Evolutionary conservation across 2,113 vertebrate genomes (phyloP).

Genomic region (Zosterops lateralis): DNA sequence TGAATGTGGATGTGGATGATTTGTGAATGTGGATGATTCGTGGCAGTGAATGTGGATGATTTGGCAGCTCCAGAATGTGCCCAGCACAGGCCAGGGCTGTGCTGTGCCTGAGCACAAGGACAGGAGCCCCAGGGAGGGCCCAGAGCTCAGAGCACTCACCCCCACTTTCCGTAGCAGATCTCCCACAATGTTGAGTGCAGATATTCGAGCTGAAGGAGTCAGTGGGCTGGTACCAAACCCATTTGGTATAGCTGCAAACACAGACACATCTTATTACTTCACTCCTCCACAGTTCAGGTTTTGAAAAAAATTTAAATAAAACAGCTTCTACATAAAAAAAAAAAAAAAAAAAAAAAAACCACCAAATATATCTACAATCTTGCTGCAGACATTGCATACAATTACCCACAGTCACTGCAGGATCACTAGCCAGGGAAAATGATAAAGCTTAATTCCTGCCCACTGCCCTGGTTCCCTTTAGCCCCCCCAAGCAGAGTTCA

Average conservation of each 20-base stretch:
- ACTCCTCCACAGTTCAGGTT: neutral
- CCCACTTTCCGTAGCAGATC: constrained; percentile 97
- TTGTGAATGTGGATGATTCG: neutral
- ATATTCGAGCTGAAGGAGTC: constrained; percentile 95
- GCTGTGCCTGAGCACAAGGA: rapidly evolving
- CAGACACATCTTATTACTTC: neutral
- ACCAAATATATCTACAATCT: neutral
- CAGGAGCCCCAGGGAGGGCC: neutral
- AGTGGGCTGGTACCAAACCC: constrained; percentile 90
- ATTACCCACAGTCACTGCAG: neutral
- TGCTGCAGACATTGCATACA: neutral
- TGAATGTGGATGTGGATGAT: too few species aligned
- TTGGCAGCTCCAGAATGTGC: neutral
- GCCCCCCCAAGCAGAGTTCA: neutral
- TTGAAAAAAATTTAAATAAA: neutral
- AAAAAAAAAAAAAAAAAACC: neutral
- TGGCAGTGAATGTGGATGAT: neutral
- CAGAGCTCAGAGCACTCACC: constrained; percentile 74
- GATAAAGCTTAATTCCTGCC: neutral
- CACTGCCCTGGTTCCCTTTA: neutral
- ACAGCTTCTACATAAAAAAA: neutral
- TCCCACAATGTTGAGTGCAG: constrained; percentile 97
- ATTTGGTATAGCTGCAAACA: constrained; percentile 85
- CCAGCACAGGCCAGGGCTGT: neutral
- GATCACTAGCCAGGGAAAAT: neutral